Base-by-base conservation (phyloP, 2,888 invertebrate species). In the Amphipoea oculea region DNA sequence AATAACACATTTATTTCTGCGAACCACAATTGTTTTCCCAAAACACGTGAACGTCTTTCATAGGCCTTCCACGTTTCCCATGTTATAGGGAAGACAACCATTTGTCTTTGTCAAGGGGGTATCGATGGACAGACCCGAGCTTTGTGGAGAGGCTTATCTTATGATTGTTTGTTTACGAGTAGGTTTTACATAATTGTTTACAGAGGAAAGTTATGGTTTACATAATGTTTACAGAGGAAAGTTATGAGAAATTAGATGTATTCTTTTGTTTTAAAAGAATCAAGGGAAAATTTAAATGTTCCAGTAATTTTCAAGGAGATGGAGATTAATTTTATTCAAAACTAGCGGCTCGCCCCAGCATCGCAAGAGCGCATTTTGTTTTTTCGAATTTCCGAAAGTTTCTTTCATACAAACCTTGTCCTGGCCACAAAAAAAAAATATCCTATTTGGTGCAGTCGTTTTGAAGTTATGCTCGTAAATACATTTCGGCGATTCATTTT, bases 101-200 rank as follows among this genome's bases (percentile, higher is more conserved):
- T 87, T 75, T 57, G 67, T 87, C 86, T 78, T 75, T 75, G 86
- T 88, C 84, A 87, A 77, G 23, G 63, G 12, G 62, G 29, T 69
- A 76, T 81, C 54, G 70, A 76, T 72, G 67, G 63, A 51, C 45
- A 54, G 29, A 51, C n/a, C 29, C 36, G 9, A 65, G 20, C 12
- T 67, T 40, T 57, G 57, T 42, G 9, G 45, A 73, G 36, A 42
- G 7, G 23, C 9, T 45, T 66, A 66, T 57, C 36, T 57, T 23
- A 48, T 29, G 14, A 40, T 29, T 71, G 72, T 72, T 54, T 63
- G 20, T 45, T 6, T 60, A 79, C 9, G 29, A 67, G n/a, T 57
- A 20, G 20, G 17, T 36, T 79, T 36, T 5, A 2, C 14, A 70
- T 70, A 70, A 51, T 51, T 51, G 23, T 51, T 36, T 51, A 23